phyloP scores from a whole-genome alignment of 2,888 invertebrate species.

The Horisme vitalbata region DNA sequence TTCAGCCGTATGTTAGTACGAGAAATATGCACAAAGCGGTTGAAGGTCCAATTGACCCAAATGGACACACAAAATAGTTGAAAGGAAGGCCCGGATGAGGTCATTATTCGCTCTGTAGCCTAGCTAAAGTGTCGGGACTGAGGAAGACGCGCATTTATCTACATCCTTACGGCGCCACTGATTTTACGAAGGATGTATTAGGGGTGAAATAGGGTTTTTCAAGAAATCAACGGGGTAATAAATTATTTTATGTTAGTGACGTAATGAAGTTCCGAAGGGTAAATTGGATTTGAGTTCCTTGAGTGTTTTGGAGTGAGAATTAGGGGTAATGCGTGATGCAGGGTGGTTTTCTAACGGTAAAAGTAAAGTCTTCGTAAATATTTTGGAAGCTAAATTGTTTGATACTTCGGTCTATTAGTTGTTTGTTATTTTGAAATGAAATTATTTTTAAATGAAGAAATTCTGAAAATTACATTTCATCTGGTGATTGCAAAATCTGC shows the following conservation, averaged over 20 bases:
- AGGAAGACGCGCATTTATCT: slow-evolving; percentile 74
- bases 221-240: slow-evolving; percentile 65
- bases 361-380: slow-evolving; percentile 1
- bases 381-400: slow-evolving; percentile 5
- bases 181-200: slow-evolving; percentile 69
- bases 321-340: slow-evolving; percentile 28
- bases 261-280: slow-evolving; percentile 46
- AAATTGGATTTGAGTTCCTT: slow-evolving; percentile 33
- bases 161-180: slow-evolving; percentile 76
- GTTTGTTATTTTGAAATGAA: too few relatives aligned
- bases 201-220: slow-evolving; percentile 61
- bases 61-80: slow-evolving; percentile 78
- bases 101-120: slow-evolving; percentile 76
- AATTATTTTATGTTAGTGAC: slow-evolving; percentile 57
- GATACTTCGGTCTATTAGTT: too few relatives aligned
- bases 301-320: slow-evolving; percentile 32
- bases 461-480: too few relatives aligned
- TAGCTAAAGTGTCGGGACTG: slow-evolving; percentile 72
- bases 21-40: slow-evolving; percentile 71
- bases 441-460: too few relatives aligned
- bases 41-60: slow-evolving; percentile 77
- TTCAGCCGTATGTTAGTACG: slow-evolving; percentile 60
- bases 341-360: slow-evolving; percentile 12
- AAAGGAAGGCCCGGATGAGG: slow-evolving; percentile 66
- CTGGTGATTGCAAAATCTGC: too few relatives aligned